phyloP scores from a whole-genome alignment of 2,888 invertebrate genomes.

The Nemoura dubitans region DNA sequence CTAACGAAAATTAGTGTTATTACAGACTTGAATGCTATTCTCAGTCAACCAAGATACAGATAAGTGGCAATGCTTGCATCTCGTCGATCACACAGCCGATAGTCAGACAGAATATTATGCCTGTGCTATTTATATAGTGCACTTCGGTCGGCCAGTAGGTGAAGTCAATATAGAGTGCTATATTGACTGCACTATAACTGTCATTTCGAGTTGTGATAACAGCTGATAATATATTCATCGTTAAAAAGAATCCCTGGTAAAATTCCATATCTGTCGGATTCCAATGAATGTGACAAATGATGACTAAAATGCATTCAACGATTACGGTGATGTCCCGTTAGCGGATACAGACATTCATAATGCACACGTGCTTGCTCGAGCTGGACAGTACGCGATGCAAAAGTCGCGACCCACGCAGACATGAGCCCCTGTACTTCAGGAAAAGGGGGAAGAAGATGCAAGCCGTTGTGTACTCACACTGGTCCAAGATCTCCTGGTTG shows the following conservation, averaged over 20 bases:
- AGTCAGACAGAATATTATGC: background rate
- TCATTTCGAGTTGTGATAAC: background rate
- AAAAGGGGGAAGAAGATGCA: background rate
- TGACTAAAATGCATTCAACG: background rate
- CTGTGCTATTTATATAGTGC: too few species aligned
- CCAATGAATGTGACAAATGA: background rate
- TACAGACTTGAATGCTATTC: constrained; percentile 12
- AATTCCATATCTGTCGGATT: background rate
- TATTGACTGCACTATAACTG: background rate
- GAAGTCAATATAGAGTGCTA: background rate
- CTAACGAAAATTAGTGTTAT: background rate
- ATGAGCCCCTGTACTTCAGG: background rate
- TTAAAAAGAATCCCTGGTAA: background rate
- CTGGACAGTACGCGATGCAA: background rate
- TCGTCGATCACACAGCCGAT: background rate
- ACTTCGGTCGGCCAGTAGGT: background rate
- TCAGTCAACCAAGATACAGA: background rate
- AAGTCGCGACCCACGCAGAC: background rate
- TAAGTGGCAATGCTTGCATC: background rate
- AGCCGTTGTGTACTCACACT: background rate
- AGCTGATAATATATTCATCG: background rate
- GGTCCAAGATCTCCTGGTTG: background rate
- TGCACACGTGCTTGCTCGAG: background rate
- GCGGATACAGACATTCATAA: background rate
- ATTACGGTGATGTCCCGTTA: background rate